phyloP scores from a whole-genome alignment of 2,797 vertebrate genomes.

The Parauchenoglanis punctatus region DNA sequence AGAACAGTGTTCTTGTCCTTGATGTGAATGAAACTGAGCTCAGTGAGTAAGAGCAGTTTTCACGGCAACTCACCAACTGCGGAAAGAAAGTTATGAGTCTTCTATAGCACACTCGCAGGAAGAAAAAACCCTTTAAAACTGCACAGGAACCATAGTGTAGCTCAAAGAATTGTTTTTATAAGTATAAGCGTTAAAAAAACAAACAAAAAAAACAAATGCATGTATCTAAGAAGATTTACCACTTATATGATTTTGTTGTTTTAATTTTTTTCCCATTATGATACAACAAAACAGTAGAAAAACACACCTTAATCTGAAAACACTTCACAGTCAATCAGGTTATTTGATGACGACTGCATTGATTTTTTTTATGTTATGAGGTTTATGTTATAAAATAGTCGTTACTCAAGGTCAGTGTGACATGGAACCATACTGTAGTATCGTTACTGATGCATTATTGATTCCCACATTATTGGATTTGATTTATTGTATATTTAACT shows the following conservation, averaged over 20 bases:
- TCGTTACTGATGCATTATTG: not conserved
- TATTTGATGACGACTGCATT: slow-evolving; percentile 1
- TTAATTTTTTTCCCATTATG: not conserved
- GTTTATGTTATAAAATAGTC: slow-evolving; percentile 8
- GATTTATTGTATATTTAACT: not conserved
- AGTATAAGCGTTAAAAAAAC: not conserved
- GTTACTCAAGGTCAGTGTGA: slow-evolving; percentile 13
- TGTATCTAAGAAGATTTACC: not conserved
- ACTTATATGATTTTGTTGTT: not conserved
- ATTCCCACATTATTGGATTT: not conserved
- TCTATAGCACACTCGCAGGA: not conserved
- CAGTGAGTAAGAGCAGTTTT: slow-evolving; percentile 23
- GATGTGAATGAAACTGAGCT: slow-evolving; percentile 51
- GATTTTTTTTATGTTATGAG: not conserved
- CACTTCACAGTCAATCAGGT: not conserved
- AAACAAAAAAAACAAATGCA: not conserved
- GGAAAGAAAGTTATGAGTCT: slow-evolving; percentile 6
- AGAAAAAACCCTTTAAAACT: not conserved
- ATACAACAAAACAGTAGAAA: not conserved
- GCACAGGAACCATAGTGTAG: not conserved
- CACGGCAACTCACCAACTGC: not conserved
- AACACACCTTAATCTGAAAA: not conserved
- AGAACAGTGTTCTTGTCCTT: slow-evolving; percentile 53
- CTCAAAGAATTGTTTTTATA: not conserved
- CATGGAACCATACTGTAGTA: not conserved